These are phyloP conservation scores for Ophion obscuratus DNA, from an alignment of 2,888 invertebrate genomes.

Conservation along the genomic window DNA sequence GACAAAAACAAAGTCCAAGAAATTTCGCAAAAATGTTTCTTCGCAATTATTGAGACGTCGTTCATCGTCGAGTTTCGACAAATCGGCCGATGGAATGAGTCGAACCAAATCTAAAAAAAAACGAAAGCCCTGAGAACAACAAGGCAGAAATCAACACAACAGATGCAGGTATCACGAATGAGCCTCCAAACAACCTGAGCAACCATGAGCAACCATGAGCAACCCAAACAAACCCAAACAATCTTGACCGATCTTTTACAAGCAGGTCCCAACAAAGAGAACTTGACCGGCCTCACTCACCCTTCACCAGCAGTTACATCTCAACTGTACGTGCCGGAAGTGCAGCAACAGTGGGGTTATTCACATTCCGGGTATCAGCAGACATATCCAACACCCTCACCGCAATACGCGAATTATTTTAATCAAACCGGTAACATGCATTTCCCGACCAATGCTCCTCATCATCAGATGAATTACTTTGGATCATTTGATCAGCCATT, in stretches of 20 bases:
- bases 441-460: conserved; percentile 9
- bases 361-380: conserved; percentile 10
- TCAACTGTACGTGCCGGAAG: conserved; percentile 11
- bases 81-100: conserved; percentile 2
- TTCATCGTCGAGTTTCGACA: conserved; percentile 1
- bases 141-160: conserved; percentile 1
- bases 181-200: too few species aligned
- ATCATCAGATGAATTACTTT: background rate
- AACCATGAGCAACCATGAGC: too few species aligned
- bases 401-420: conserved; percentile 16
- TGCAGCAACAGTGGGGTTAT: conserved; percentile 16
- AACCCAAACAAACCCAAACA: too few species aligned
- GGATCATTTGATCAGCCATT: background rate
- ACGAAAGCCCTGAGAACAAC: background rate
- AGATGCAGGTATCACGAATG: conserved; percentile 3
- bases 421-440: conserved; percentile 7
- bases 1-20: conserved; percentile 3
- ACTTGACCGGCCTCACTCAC: conserved; percentile 20
- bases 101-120: background rate
- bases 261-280: background rate
- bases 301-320: conserved; percentile 4
- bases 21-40: background rate
- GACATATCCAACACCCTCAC: conserved; percentile 16
- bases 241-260: conserved; percentile 3
- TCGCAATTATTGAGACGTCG: background rate